Base-by-base conservation (phyloP, 2,888 invertebrate genomes). In the Dascillus cervinus region DNA sequence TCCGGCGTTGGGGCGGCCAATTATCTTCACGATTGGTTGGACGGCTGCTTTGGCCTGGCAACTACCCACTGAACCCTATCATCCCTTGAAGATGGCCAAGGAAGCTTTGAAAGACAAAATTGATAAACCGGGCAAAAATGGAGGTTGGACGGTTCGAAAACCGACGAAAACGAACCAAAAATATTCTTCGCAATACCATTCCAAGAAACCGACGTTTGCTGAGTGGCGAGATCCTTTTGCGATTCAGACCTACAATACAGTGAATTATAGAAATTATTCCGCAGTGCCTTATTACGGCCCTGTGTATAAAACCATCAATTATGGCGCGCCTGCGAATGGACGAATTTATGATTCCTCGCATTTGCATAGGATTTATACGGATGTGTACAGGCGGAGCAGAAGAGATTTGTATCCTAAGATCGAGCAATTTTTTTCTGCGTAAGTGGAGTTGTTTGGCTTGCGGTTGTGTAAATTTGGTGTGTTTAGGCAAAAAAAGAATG, bases 31-130 rank as follows among this genome's bases (percentile, higher is more conserved):
- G 5, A 67, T 78, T 49, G 85, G 85, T 1, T 70, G 77, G 26
- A 86, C 85, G 0, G 81, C 82, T 1, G 83, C 84, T 0, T 60
- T 86, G 47, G 85, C 86, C 2, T 86, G 79, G 72, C 79, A 83
- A 50, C 58, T 86, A 22, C 86, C 86, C 0, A 75, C 78, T 38
- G 75, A 78, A 43, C 75, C 79, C 0, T 49, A 48, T 11, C 38
- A 37, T 28, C 33, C 22, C 8, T 17, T 8, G 4, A 17, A 17
- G 17, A 17, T 17, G 17, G 19, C 26, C 41, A 35, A 37, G 15
- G 34, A 29, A 14, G 29, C 19, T 6, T 29, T 31, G 5, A 31
- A 36, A 15, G 29, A 43, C 22, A 37, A 37, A n/a, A 21, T 41
- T n/a, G 38, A 39, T 26, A 37, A 37, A 14, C 33, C 32, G 22